Evolutionary conservation across 1,140 invertebrate species (phyloP), one percentile per base, ranked within the genome.

Genomic region (Oncopeltus fasciatus): DNA sequence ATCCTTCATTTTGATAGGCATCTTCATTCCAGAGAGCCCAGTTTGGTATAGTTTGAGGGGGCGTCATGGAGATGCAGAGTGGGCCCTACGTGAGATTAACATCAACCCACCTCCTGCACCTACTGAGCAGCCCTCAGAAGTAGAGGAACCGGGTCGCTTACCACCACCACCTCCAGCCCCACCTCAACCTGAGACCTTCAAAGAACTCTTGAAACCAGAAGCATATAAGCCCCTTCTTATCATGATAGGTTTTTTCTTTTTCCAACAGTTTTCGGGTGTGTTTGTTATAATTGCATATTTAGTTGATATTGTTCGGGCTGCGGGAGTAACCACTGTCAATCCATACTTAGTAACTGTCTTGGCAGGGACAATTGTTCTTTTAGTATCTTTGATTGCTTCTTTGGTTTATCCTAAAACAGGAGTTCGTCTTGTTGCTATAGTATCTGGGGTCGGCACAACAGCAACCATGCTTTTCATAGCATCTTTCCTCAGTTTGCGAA

Each of bases 211-310:
- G 26, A 66, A 65, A 21, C 68, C 69, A 18, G 65, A 68, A 62
- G 69, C 64, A 2, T 69, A 68, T 63, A 82, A 81, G 66, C 81
- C 81, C 2, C 65, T 79, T 0, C 44, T 74, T 0, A 75, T 81
- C 9, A 72, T 81, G 3, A 44, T 77, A 0, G 47, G 74, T 2
- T 70, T 82, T 29, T 76, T 82, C 64, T 51, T 77, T 0, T 74
- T 81, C 9, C 81, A 83, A 70, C 81, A 83, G 69, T 68, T 80
- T 1, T 76, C 78, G 1, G 81, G 81, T 8, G 73, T 74, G 33
- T 82, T 86, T 70, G 81, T 81, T 1, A 74, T 87, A 1, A 82
- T 85, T 64, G 84, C 85, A 67, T 86, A 86, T 68, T 80, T 83
- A 2, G 78, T 83, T 2, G 77, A 80, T 11, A 75, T 81, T 59